Conservation (phyloP, 2,113 vertebrate species). For the Eretmochelys imbricata region DNA sequence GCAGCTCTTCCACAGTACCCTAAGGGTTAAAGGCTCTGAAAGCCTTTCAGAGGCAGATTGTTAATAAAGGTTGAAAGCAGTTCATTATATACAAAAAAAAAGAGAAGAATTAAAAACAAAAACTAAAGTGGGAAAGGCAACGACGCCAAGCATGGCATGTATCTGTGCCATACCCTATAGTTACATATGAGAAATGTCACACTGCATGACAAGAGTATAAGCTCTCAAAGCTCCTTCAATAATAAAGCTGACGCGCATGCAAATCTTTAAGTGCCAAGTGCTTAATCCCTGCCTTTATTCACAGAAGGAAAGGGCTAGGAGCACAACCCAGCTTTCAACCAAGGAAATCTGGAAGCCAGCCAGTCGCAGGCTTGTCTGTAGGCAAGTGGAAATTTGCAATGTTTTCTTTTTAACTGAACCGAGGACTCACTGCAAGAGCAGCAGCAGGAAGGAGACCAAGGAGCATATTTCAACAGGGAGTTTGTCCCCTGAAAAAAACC, state of each 20-base stretch:
- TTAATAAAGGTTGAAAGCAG: background rate
- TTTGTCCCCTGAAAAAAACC: slow-evolving; percentile 14
- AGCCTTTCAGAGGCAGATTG: background rate
- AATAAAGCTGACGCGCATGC: slow-evolving; percentile 11
- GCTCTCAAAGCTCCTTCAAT: slow-evolving; percentile 32
- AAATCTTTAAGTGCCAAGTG: background rate
- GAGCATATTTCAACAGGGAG: background rate
- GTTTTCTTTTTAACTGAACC: background rate
- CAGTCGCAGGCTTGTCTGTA: slow-evolving; percentile 46
- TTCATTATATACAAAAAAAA: background rate
- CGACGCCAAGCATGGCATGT: background rate
- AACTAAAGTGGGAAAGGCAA: background rate
- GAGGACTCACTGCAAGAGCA: slow-evolving; percentile 15
- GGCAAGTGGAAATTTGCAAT: slow-evolving; percentile 35
- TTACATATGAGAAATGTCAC: background rate
- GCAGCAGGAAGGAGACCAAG: slow-evolving; percentile 20
- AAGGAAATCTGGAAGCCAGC: slow-evolving; percentile 40
- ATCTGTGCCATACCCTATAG: background rate
- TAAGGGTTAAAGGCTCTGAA: background rate
- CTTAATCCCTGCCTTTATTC: slow-evolving; percentile 54
- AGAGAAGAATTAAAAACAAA: background rate
- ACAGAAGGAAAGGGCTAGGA: slow-evolving; percentile 37
- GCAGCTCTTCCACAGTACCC: background rate
- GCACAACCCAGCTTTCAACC: background rate
- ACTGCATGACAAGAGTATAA: background rate